phyloP scores from a whole-genome alignment of 2,797 vertebrate species.

The Oophaga sylvatica region DNA sequence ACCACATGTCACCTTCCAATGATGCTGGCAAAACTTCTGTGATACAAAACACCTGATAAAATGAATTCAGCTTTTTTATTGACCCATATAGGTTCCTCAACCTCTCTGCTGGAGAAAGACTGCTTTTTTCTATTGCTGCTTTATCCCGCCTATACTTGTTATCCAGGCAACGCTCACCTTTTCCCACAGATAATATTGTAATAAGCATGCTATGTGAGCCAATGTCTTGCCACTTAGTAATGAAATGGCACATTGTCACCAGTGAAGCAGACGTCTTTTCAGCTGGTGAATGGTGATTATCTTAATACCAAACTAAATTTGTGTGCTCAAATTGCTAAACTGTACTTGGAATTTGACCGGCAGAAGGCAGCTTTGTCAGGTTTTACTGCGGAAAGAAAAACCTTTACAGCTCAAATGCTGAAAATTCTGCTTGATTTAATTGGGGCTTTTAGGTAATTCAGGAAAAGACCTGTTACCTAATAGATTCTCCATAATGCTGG shows the following conservation, averaged over 20 bases:
- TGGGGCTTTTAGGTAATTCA: conserved; percentile 25
- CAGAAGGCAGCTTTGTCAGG: conserved; percentile 27
- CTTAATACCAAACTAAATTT: conserved; percentile 48
- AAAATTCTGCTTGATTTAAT: conserved; percentile 12
- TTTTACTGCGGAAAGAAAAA: conserved; percentile 36
- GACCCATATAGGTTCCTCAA: conserved; percentile 17
- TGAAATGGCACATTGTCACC: conserved; percentile 26
- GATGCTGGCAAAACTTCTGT: not conserved
- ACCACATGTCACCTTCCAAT: not conserved
- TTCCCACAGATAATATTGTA: conserved; percentile 44
- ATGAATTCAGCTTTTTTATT: conserved; percentile 2
- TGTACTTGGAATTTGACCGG: conserved; percentile 28
- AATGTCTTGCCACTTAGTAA: conserved; percentile 18
- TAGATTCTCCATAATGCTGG: conserved; percentile 3
- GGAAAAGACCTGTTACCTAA: not conserved
- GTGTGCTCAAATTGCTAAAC: conserved; percentile 21
- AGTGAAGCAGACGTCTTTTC: conserved; percentile 41
- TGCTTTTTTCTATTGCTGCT: conserved; percentile 13
- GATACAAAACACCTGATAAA: conserved; percentile 31
- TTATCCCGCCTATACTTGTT: conserved; percentile 18
- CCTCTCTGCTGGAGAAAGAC: conserved; percentile 3
- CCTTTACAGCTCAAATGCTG: conserved; percentile 8
- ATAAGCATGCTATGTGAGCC: conserved; percentile 19
- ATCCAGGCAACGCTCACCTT: conserved; percentile 13
- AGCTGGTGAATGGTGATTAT: conserved; percentile 46